Conservation (phyloP, 2,797 vertebrate genomes). For the Syncerus caffer region DNA sequence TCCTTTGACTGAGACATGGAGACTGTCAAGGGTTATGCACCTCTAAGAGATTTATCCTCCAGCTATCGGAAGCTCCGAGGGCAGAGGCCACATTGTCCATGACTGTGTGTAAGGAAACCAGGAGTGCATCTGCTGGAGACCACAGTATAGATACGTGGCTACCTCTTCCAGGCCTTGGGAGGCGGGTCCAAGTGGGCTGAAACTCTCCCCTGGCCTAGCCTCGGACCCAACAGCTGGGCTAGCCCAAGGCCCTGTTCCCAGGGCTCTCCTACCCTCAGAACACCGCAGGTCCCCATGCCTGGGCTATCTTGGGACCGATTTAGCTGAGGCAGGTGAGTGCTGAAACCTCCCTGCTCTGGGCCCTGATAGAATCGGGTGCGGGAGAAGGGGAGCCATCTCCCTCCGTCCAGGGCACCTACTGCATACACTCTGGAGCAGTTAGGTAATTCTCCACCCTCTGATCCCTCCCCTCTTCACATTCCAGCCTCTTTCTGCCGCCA, state of each 20-base stretch:
- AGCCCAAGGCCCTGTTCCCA: not conserved
- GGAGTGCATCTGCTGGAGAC: not conserved
- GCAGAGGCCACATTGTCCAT: not conserved
- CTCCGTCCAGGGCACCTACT: not conserved
- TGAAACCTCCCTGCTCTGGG: not conserved
- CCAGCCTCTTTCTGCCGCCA: not conserved
- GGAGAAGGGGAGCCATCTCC: not conserved
- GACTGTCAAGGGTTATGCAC: not conserved
- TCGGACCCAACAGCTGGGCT: not conserved
- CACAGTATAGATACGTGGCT: not conserved
- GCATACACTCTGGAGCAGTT: not conserved
- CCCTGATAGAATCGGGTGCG: not conserved
- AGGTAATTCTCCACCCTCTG: slow-evolving; percentile 22
- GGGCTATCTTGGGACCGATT: not conserved
- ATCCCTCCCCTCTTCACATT: slow-evolving; percentile 50
- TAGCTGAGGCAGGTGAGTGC: not conserved
- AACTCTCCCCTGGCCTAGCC: not conserved
- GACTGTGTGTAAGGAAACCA: not conserved
- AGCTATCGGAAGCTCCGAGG: not conserved
- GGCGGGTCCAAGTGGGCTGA: not conserved
- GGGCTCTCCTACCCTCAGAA: not conserved
- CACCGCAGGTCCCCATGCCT: not conserved
- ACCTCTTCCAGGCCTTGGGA: not conserved
- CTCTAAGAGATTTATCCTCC: not conserved
- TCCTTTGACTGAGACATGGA: not conserved